Percentiles rank a stretch among this genome's conserved stretches.
phyloP scores from a whole-genome alignment of 2,888 invertebrate species.

The Andrena praecox region DNA sequence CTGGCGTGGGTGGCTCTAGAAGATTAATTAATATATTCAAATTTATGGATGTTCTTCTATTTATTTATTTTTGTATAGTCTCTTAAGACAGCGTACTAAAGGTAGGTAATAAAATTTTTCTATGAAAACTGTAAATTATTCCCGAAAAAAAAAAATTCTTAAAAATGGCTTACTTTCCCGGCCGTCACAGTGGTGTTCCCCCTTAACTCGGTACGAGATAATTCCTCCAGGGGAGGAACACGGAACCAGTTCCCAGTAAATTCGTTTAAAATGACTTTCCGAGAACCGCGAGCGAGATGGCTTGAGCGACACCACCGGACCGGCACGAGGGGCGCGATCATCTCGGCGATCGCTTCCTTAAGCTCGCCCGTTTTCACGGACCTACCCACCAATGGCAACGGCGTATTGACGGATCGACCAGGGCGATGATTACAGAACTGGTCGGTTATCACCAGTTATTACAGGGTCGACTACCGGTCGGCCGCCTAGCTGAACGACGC shows the following conservation, averaged over 20 bases:
- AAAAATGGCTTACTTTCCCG: no score
- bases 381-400: not conserved
- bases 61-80: no score
- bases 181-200: no score
- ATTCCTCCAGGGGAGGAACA: not conserved
- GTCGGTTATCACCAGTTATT: constrained; percentile 71
- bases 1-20: no score
- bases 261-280: constrained; percentile 43
- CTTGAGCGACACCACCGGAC: constrained; percentile 13
- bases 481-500: constrained; percentile 33
- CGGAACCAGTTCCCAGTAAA: not conserved
- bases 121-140: no score
- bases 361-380: constrained; percentile 51
- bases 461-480: constrained; percentile 63
- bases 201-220: not conserved
- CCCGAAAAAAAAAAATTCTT: no score
- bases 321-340: not conserved
- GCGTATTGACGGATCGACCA: constrained; percentile 56
- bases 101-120: no score
- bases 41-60: no score
- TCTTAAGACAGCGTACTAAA: no score
- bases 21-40: no score
- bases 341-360: constrained; percentile 33
- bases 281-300: constrained; percentile 36
- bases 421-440: constrained; percentile 66